Conservation (phyloP, 2,888 invertebrate genomes). For the Nephrotoma flavescens region DNA sequence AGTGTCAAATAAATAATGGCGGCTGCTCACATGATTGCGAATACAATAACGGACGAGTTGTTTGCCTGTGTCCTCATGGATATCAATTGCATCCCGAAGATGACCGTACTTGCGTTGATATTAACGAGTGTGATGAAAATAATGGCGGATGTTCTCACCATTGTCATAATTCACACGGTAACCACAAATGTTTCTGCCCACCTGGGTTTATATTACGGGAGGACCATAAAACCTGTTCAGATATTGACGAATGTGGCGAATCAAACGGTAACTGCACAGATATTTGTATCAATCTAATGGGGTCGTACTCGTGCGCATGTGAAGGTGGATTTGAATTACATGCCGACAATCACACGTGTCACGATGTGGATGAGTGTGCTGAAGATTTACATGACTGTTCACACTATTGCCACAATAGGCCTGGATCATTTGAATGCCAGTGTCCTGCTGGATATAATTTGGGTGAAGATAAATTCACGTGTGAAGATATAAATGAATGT, state of each 20-base stretch:
- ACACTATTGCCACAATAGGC: constrained; percentile 37
- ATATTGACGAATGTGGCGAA: constrained; percentile 40
- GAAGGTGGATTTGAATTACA: constrained; percentile 29
- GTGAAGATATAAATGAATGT: constrained; percentile 26
- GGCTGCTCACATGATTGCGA: constrained; percentile 34
- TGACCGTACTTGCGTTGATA: constrained; percentile 30
- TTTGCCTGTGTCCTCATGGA: constrained; percentile 43
- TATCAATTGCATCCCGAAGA: constrained; percentile 33
- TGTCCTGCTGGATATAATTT: constrained; percentile 37
- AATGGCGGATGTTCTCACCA: constrained; percentile 46
- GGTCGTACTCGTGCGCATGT: constrained; percentile 39
- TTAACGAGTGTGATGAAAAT: constrained; percentile 35
- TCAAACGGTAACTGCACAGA: constrained; percentile 39
- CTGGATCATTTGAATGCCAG: constrained; percentile 39
- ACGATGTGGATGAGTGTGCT: constrained; percentile 35
- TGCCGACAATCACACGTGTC: constrained; percentile 26
- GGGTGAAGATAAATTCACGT: constrained; percentile 21
- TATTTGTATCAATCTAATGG: constrained; percentile 41
- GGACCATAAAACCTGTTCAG: constrained; percentile 28
- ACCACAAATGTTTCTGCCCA: constrained; percentile 36
- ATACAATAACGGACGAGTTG: constrained; percentile 29
- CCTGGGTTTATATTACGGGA: constrained; percentile 27
- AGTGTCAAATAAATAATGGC: constrained; percentile 33
- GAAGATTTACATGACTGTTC: constrained; percentile 31
- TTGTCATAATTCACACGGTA: constrained; percentile 37